Conservation (phyloP, 1,140 invertebrate species). For the Eriosoma lanigerum region DNA sequence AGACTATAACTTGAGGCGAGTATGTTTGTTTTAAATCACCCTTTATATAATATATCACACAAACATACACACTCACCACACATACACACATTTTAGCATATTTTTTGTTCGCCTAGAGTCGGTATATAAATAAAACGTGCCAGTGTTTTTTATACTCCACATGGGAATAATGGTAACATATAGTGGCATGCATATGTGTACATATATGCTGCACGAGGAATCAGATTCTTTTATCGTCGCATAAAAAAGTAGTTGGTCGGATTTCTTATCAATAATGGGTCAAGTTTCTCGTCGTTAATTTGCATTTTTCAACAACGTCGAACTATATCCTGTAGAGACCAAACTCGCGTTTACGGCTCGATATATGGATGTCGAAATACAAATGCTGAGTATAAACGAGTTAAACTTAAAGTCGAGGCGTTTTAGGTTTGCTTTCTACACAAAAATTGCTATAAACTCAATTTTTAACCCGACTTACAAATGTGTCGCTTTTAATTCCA, state of each 20-base stretch:
- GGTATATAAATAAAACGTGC: slow-evolving; percentile 47
- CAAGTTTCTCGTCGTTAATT: slow-evolving; percentile 31
- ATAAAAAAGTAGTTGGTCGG: slow-evolving; percentile 34
- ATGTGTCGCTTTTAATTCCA: too few species aligned
- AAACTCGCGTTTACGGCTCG: too few species aligned
- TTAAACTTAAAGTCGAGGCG: too few species aligned
- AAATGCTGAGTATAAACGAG: too few species aligned
- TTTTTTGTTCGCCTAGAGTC: too few species aligned
- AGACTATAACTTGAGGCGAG: too few species aligned
- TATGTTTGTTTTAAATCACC: too few species aligned
- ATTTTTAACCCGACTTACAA: too few species aligned
- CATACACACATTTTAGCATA: too few species aligned
- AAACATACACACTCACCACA: not conserved
- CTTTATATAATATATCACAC: not conserved
- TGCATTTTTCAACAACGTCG: slow-evolving; percentile 33
- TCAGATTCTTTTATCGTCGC: slow-evolving; percentile 35
- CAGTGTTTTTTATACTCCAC: slow-evolving; percentile 45
- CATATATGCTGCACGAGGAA: not conserved
- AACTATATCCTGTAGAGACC: not conserved
- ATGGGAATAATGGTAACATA: slow-evolving; percentile 36
- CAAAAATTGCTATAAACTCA: too few species aligned
- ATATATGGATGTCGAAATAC: too few species aligned
- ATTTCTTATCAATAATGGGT: slow-evolving; percentile 49
- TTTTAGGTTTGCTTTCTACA: too few species aligned
- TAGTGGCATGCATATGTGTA: not conserved